These are phyloP conservation scores for Geopemphigus sp. DNA, from an alignment of 1,140 invertebrate species.

Conservation along the genomic window DNA sequence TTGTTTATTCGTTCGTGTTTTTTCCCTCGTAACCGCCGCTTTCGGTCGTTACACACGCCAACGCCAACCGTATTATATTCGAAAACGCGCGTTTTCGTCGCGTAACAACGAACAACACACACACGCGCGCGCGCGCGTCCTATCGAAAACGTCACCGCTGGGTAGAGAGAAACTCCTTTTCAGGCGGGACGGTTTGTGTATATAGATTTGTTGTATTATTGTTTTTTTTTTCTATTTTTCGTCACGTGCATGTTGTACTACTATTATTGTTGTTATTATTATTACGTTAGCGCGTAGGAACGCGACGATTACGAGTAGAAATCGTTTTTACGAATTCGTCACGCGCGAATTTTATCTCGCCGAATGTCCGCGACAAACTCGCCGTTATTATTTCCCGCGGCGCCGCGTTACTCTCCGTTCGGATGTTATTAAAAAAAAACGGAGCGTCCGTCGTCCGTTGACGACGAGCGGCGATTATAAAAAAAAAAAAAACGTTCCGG, in stretches of 20 bases:
- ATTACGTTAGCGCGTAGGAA: not conserved
- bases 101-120: no score
- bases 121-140: not conserved
- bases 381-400: no score
- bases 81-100: not conserved
- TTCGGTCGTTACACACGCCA: not conserved
- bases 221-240: not conserved
- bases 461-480: no score
- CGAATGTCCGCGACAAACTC: no score
- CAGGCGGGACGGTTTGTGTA: not conserved
- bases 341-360: not conserved
- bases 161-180: not conserved
- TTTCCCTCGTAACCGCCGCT: not conserved
- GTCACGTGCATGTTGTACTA: not conserved
- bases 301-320: constrained; percentile 10
- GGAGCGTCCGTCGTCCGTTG: no score
- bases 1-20: not conserved
- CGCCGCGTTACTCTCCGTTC: no score
- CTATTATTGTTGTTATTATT: not conserved
- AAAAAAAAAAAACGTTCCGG: no score
- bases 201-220: constrained; percentile 3
- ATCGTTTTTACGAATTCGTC: constrained; percentile 10
- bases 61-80: not conserved
- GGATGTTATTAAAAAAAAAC: no score
- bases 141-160: constrained; percentile 30